Percentiles rank a stretch among this genome's conserved stretches.
Conservation (phyloP, 2,888 invertebrate genomes). For the Euzophera pinguis region DNA sequence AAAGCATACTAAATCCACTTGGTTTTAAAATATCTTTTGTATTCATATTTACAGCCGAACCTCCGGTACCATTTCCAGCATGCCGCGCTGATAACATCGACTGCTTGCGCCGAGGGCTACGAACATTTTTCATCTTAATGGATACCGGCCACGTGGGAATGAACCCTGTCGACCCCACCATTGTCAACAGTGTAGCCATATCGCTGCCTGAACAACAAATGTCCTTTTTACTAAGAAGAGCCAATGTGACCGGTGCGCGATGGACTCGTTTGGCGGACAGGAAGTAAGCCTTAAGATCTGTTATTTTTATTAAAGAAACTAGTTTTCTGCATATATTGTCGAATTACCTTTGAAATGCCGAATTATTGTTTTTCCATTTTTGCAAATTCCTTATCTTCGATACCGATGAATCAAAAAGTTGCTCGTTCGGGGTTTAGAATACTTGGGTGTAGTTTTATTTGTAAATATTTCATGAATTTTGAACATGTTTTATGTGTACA, state of each 20-base stretch:
- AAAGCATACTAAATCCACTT: too few relatives aligned
- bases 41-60: slow-evolving; percentile 29
- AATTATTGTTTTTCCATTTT: too few relatives aligned
- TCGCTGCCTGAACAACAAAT: slow-evolving; percentile 55
- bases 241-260: slow-evolving; percentile 64
- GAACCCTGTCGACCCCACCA: slow-evolving; percentile 55
- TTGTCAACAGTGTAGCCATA: slow-evolving; percentile 58
- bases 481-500: too few relatives aligned
- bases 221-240: slow-evolving; percentile 55
- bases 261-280: slow-evolving; percentile 62
- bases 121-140: slow-evolving; percentile 70
- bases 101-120: slow-evolving; percentile 59
- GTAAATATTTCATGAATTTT: too few relatives aligned
- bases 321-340: not conserved
- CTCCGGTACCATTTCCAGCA: slow-evolving; percentile 60
- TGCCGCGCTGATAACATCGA: slow-evolving; percentile 58
- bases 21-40: not conserved
- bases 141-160: slow-evolving; percentile 57
- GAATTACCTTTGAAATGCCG: too few relatives aligned
- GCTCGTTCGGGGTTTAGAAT: too few relatives aligned
- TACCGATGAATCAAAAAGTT: too few relatives aligned
- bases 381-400: too few relatives aligned
- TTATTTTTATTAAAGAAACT: not conserved
- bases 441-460: too few relatives aligned
- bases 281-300: slow-evolving; percentile 46